Evolutionary conservation across 1,140 invertebrate species (phyloP).

Genomic region (Aphelenchoides avenae): DNA sequence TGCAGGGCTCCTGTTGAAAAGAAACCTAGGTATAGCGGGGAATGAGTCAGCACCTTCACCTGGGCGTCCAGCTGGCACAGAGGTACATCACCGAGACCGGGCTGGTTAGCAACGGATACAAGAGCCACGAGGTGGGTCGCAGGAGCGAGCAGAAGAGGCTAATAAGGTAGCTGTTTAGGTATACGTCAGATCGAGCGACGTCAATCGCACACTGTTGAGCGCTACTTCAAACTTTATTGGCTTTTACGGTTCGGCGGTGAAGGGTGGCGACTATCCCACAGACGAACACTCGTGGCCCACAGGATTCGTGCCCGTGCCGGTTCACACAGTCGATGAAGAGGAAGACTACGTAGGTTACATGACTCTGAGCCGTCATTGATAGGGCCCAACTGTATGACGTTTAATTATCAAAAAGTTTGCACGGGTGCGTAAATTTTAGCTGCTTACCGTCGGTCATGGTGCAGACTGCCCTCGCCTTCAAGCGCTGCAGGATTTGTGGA

Average conservation of each 20-base stretch:
- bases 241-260: background rate
- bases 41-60: no score
- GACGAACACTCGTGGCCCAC: conserved; percentile 3
- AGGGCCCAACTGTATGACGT: background rate
- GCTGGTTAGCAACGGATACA: no score
- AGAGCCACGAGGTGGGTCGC: no score
- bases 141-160: no score
- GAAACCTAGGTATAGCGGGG: no score
- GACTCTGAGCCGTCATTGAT: no score
- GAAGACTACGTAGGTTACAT: background rate
- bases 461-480: background rate
- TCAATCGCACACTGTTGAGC: background rate
- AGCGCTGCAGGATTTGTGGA: background rate
- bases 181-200: conserved; percentile 10
- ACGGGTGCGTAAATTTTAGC: background rate
- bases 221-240: background rate
- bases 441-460: no score
- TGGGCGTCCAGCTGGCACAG: no score
- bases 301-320: conserved; percentile 12
- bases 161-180: conserved; percentile 6
- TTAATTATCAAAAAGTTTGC: conserved; percentile 7
- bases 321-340: conserved; percentile 12
- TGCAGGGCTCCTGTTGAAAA: no score
- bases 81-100: no score
- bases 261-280: conserved; percentile 1